Evolutionary conservation across 2,113 vertebrate genomes (phyloP), one percentile per base, ranked within the genome.

Genomic region (Dromiciops gliroides): DNA sequence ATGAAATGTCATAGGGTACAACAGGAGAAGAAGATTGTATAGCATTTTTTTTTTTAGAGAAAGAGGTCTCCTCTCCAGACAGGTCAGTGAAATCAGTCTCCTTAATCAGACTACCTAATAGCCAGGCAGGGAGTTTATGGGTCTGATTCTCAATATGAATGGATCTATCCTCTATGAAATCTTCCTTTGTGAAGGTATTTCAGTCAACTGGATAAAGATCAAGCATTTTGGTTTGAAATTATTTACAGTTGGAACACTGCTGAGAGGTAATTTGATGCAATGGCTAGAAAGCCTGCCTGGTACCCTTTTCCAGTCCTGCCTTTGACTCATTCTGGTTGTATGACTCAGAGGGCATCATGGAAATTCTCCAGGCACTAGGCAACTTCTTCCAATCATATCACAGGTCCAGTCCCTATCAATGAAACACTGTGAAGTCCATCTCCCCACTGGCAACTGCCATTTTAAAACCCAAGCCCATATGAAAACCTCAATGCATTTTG

Each of bases 1-100:
- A 95, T 91, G 96, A 96, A 96, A 93, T 48, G 91, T 51, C 53
- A 56, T 1, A 51, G 95, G 96, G 92, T 96, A 90, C 90, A 88
- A 91, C 51, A 89, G 89, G 90, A 97, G 95, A 37, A 53, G 92
- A 95, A 94, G 47, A 92, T 60, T 94, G 91, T 96, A 26, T 92
- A 89, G 93, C 52, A 89, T 48, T 91, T 92, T 48, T 92, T 48
- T 93, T 48, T 89, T 31, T 28, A 90, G 93, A 91, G 93, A 94
- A 95, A 94, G 51, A 90, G 90, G 49, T 37, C 52, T 90, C 53
- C 16, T 91, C 92, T 92, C 31, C 2, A 8, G 44, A 44, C 89
- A 53, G 22, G 60, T n/a, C 48, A 7, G n/a, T 44, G 8, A 92
- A n/a, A 53, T 49, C 7, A 44, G 37, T 92, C 91, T 95, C 31